These are phyloP conservation scores for Onychostoma macrolepis DNA, from an alignment of 2,113 vertebrate species.

Conservation along the genomic window DNA sequence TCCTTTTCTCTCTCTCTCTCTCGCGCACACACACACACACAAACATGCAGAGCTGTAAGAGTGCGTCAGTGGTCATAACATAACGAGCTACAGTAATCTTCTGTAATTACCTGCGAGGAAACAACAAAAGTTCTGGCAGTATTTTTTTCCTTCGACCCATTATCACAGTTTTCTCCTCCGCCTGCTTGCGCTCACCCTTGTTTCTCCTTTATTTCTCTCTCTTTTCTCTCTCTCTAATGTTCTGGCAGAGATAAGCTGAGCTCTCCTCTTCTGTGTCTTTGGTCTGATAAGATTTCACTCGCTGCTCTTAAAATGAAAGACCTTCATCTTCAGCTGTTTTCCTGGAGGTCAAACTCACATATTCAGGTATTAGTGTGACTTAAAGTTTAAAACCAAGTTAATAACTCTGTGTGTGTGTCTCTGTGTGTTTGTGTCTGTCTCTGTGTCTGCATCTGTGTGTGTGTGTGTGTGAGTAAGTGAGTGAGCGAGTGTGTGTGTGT, in stretches of 20 bases:
- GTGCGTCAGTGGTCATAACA: constrained; percentile 14
- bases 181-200: background rate
- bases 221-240: background rate
- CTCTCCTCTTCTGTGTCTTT: background rate
- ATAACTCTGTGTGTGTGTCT: constrained; percentile 13
- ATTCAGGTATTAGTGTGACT: background rate
- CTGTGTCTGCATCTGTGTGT: constrained; percentile 25
- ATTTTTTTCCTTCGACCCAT: background rate
- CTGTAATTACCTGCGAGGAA: constrained; percentile 10
- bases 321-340: constrained; percentile 18
- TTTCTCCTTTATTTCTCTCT: background rate
- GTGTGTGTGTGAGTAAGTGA: constrained; percentile 7
- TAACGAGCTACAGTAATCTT: constrained; percentile 13
- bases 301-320: constrained; percentile 32
- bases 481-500: constrained; percentile 3
- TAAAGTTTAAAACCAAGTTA: background rate
- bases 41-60: background rate
- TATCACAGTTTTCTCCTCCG: background rate
- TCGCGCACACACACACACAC: background rate
- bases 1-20: background rate
- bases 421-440: constrained; percentile 33
- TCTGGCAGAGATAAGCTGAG: background rate
- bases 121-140: constrained; percentile 24
- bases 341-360: background rate
- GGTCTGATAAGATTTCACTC: background rate